Conservation (phyloP, 1,140 invertebrate genomes). For the Acarapis woodi region DNA sequence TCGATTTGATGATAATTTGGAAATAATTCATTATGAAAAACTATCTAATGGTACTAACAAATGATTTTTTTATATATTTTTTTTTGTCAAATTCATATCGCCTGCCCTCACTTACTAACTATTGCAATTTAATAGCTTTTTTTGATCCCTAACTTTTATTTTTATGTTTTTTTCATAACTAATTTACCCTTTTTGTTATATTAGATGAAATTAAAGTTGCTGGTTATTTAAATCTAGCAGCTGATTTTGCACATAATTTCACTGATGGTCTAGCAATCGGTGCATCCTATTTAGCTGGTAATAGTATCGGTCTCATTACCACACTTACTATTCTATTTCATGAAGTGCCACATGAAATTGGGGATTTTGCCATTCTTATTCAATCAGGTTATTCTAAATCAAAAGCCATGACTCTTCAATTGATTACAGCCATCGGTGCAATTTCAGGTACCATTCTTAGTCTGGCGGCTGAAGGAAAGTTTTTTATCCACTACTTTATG, state of each 20-base stretch:
- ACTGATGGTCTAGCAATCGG: conserved; percentile 89
- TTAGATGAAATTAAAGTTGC: conserved; percentile 48
- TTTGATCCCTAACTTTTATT: background rate
- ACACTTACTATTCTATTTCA: conserved; percentile 78
- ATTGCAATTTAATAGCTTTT: background rate
- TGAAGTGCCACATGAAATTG: conserved; percentile 93
- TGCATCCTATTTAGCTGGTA: conserved; percentile 70
- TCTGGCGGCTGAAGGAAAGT: conserved; percentile 39
- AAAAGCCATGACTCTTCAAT: conserved; percentile 70
- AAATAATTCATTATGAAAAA: background rate
- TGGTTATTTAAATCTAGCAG: conserved; percentile 72
- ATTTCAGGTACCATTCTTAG: conserved; percentile 62
- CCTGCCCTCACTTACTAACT: background rate
- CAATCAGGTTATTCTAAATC: conserved; percentile 63
- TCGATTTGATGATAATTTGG: background rate
- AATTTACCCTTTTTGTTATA: background rate
- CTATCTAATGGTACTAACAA: too few species aligned
- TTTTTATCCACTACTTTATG: too few species aligned
- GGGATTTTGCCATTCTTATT: conserved; percentile 86
- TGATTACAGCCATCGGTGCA: conserved; percentile 76
- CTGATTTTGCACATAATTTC: conserved; percentile 85
- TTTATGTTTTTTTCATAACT: too few species aligned
- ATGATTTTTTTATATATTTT: background rate
- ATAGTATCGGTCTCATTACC: conserved; percentile 47
- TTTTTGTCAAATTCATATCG: background rate